Evolutionary conservation across 2,113 vertebrate species (phyloP).

Genomic region (Puma concolor): DNA sequence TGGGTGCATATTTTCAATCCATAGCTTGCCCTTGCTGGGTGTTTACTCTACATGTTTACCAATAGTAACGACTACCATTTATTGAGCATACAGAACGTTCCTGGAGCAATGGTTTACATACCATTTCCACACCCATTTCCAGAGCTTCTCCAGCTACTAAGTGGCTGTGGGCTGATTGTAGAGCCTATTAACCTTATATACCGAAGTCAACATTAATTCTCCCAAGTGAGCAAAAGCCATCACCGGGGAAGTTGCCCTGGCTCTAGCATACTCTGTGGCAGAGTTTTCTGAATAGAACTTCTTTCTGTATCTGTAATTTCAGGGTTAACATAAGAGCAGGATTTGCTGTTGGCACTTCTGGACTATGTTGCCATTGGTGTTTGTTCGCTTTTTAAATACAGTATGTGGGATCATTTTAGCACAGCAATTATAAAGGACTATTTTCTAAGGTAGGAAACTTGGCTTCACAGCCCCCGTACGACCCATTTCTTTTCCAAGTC

Average conservation of each 20-base stretch:
- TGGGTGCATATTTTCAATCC: neutral
- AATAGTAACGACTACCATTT: neutral
- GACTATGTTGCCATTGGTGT: neutral
- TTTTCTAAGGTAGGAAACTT: slow-evolving; percentile 17
- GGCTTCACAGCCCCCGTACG: neutral
- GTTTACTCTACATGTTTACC: neutral
- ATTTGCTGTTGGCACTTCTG: neutral
- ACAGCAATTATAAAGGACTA: neutral
- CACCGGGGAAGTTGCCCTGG: neutral
- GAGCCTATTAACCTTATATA: rapidly evolving
- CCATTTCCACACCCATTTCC: neutral
- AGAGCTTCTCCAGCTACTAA: neutral
- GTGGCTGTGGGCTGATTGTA: neutral
- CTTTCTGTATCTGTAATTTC: neutral
- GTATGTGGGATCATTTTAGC: neutral
- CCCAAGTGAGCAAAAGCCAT: neutral
- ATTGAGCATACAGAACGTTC: neutral
- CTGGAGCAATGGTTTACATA: neutral
- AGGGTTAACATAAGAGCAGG: neutral
- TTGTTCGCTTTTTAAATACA: neutral
- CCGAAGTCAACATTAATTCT: slow-evolving; percentile 14
- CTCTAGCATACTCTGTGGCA: neutral
- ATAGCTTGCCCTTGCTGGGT: neutral
- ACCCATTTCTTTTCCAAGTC: neutral
- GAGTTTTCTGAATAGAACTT: neutral